Percentiles rank a stretch among this genome's conserved stretches.
Evolutionary conservation across 2,797 vertebrate genomes (phyloP).

Genomic region (Alca torda): DNA sequence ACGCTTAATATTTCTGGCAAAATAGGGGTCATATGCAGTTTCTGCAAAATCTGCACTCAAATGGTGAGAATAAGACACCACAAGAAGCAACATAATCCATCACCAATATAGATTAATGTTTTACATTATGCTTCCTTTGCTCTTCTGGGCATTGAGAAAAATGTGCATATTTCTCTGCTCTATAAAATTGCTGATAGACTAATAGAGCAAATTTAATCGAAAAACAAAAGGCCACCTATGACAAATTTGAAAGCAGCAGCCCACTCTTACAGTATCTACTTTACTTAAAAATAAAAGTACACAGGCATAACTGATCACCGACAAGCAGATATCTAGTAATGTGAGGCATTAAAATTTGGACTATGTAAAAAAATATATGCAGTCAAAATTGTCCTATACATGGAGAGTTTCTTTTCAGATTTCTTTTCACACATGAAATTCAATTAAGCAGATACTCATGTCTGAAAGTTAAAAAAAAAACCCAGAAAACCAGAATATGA

Average conservation of each 20-base stretch:
- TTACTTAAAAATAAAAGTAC: background rate
- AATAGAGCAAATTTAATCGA: conserved; percentile 14
- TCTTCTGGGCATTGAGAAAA: conserved; percentile 3
- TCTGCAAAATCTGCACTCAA: background rate
- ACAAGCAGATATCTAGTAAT: background rate
- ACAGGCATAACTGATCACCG: background rate
- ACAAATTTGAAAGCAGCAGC: background rate
- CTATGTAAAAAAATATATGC: background rate
- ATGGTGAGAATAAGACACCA: background rate
- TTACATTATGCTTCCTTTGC: background rate
- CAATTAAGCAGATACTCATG: background rate
- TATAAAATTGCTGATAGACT: background rate
- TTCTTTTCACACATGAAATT: background rate
- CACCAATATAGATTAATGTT: background rate
- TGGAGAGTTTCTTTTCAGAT: background rate
- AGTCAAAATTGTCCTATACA: background rate
- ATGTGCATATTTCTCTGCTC: background rate
- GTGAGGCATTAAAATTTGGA: background rate
- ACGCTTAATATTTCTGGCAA: background rate
- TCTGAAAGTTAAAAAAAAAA: background rate
- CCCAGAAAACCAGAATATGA: background rate
- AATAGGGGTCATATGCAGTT: background rate
- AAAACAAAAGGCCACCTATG: background rate
- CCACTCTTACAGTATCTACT: background rate
- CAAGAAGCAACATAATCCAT: background rate